Base-by-base conservation (phyloP, 2,888 invertebrate species). In the Drosophila macrothrix region DNA sequence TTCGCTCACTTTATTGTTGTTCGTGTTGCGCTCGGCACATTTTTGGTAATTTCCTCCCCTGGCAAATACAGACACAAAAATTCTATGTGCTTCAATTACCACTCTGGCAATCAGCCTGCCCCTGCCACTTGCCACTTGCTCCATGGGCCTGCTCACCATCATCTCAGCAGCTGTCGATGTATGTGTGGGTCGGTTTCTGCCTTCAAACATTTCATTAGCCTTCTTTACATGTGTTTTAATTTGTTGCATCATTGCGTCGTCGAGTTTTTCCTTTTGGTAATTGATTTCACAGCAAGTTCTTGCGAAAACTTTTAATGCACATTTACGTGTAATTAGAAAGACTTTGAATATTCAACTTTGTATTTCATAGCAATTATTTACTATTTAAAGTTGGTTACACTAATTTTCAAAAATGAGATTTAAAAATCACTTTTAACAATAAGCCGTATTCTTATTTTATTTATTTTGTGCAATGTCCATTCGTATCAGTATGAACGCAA, bases 211-310 rank as follows among this genome's bases (percentile, higher is more conserved):
- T 84, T 86, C 84, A 82, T 84, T 84, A 83, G 84, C 84, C 62
- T 62, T 67, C 69, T 55, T 71, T 77, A 77, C 64, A 80, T 85
- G 78, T 73, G 75, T 77, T 84, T 82, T 81, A 84, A 85, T 85
- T 85, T 85, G 81, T 84, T 87, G 85, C 85, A 84, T 87, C 88
- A 84, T 83, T 85, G 85, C 81, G 74, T 73, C 76, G 81, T 70
- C 71, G 71, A 80, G 73, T 78, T 70, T 69, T 63, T 67, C 46
- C 35, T 53, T 43, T 62, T 64, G 49, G 60, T 82, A 86, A 84
- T 84, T 86, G 84, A 86, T 86, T 84, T 78, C 66, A 46, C 75
- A 74, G 69, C 76, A 78, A 78, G 60, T 75, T 72, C 64, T 65
- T 49, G 39, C 53, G 55, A 59, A 67, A 85, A 81, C 70, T 80